Conservation (phyloP, 2,888 invertebrate species). For the Clunio marinus region DNA sequence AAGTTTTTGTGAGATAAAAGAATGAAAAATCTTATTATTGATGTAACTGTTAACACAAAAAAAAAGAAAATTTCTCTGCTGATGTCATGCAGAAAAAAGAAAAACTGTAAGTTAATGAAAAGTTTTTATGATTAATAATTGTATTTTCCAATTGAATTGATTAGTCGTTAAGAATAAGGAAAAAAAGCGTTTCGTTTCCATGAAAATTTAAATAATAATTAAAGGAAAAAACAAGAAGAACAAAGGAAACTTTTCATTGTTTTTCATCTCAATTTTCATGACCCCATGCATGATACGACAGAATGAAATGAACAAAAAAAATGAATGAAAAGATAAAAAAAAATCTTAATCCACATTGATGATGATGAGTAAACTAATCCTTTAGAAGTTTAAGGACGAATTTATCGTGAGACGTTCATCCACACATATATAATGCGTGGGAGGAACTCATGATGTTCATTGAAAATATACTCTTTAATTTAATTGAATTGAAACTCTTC, state of each 20-base stretch:
- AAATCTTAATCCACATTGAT: neutral
- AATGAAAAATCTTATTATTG: neutral
- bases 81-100: neutral
- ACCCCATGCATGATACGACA: no score
- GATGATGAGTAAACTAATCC: conserved; percentile 10
- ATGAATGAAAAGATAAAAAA: no score
- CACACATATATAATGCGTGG: no score
- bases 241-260: neutral
- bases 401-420: neutral
- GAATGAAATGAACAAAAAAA: no score
- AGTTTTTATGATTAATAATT: conserved; percentile 12
- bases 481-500: neutral
- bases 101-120: neutral
- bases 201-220: neutral
- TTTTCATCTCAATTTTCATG: no score
- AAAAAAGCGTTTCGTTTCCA: neutral
- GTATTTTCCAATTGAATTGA: neutral
- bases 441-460: no score
- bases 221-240: no score
- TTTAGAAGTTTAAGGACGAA: neutral
- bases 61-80: no score
- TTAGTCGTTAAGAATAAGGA: neutral
- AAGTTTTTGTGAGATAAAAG: neutral
- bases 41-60: conserved; percentile 13
- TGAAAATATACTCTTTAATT: conserved; percentile 13